phyloP scores from a whole-genome alignment of 2,888 invertebrate genomes.

The Callyntrura guangdongensis region DNA sequence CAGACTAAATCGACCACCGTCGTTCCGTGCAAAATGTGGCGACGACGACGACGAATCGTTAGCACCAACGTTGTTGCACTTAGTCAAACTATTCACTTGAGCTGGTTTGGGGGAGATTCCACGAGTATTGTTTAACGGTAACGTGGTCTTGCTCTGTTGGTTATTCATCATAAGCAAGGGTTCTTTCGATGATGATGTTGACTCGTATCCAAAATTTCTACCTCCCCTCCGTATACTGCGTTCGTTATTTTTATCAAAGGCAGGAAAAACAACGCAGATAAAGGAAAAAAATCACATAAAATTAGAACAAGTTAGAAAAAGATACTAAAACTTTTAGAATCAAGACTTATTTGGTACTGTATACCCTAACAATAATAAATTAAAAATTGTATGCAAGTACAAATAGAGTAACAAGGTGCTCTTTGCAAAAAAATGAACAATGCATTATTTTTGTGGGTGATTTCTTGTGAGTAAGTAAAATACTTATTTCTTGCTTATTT shows the following conservation, averaged over 20 bases:
- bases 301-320: conserved; percentile 22
- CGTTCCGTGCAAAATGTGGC: conserved; percentile 87
- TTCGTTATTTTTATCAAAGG: conserved; percentile 1
- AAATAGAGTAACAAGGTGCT: conserved; percentile 54
- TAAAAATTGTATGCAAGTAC: conserved; percentile 33
- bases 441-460: conserved; percentile 9
- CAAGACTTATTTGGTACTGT: conserved; percentile 55
- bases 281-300: conserved; percentile 49
- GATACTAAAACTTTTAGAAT: not conserved
- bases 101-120: conserved; percentile 76
- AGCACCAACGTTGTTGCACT: conserved; percentile 56
- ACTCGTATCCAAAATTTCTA: conserved; percentile 80
- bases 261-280: conserved; percentile 28
- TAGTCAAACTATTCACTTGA: conserved; percentile 36
- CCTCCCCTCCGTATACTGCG: conserved; percentile 72
- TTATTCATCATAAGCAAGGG: conserved; percentile 65
- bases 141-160: conserved; percentile 72
- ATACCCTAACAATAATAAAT: not conserved
- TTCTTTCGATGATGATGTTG: conserved; percentile 66
- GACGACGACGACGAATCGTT: conserved; percentile 48
- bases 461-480: conserved; percentile 9
- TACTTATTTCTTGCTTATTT: not conserved
- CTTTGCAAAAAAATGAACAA: conserved; percentile 33
- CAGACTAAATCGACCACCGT: conserved; percentile 90
- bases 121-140: conserved; percentile 71